phyloP scores from a whole-genome alignment of 2,797 vertebrate species.

The Sebastes umbrosus region DNA sequence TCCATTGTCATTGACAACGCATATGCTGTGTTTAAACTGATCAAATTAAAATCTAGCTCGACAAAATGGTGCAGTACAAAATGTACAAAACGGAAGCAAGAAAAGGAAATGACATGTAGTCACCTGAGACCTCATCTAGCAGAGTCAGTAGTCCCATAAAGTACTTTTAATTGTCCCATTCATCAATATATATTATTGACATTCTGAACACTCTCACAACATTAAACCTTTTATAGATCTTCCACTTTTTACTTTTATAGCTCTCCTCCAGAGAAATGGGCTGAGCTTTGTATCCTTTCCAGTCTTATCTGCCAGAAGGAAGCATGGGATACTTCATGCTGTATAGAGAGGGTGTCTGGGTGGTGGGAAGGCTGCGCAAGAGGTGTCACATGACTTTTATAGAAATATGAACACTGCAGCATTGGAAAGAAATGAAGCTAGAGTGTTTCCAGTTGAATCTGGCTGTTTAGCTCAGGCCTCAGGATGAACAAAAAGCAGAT shows the following conservation, averaged over 20 bases:
- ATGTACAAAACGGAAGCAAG: not conserved
- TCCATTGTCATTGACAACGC: not conserved
- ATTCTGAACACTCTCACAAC: not conserved
- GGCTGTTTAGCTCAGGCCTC: not conserved
- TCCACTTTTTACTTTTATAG: not conserved
- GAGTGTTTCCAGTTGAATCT: constrained; percentile 11
- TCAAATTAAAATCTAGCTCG: not conserved
- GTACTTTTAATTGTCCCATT: not conserved
- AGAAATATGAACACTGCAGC: constrained; percentile 1
- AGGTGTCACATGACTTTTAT: constrained; percentile 4
- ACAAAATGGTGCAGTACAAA: not conserved
- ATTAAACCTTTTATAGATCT: constrained; percentile 8
- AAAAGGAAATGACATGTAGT: not conserved
- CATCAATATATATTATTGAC: not conserved
- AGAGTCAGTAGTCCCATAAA: not conserved
- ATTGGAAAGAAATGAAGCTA: constrained; percentile 3
- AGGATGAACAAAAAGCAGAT: not conserved
- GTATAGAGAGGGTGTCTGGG: not conserved
- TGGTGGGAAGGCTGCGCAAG: not conserved
- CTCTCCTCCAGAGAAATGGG: constrained; percentile 8
- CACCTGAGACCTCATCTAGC: not conserved
- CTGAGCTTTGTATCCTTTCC: constrained; percentile 12
- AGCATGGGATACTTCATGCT: constrained; percentile 27
- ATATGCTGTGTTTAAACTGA: not conserved
- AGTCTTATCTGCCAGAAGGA: constrained; percentile 22